phyloP scores from a whole-genome alignment of 2,113 vertebrate genomes.

The Podarcis raffonei region DNA sequence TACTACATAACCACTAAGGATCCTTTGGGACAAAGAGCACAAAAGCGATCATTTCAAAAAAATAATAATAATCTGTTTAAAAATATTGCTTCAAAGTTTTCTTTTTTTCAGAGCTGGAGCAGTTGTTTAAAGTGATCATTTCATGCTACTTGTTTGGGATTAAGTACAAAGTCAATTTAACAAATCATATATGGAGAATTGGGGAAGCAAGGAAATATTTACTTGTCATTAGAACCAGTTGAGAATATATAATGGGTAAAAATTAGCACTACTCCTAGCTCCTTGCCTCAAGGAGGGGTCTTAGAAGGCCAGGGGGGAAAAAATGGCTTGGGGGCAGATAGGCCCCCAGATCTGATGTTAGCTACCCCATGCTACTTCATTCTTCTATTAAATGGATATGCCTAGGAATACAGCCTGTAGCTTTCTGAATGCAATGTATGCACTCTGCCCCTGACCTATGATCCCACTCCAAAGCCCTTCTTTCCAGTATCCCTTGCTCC shows the following conservation, averaged over 20 bases:
- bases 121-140: not conserved
- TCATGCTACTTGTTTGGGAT: not conserved
- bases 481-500: not conserved
- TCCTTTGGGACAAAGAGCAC: conserved; percentile 65
- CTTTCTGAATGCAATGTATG: too few species aligned
- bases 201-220: not conserved
- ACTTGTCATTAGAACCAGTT: conserved; percentile 7
- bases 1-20: conserved; percentile 52
- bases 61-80: conserved; percentile 47
- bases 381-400: too few species aligned
- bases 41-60: conserved; percentile 62
- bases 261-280: not conserved
- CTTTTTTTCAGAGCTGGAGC: conserved; percentile 33
- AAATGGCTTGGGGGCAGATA: not conserved
- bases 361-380: not conserved
- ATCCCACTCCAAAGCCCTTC: not conserved
- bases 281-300: not conserved
- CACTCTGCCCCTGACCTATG: too few species aligned
- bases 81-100: conserved; percentile 60
- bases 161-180: conserved; percentile 27
- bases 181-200: conserved; percentile 2
- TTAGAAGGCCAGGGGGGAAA: not conserved
- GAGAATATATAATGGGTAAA: not conserved
- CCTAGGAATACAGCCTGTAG: too few species aligned
- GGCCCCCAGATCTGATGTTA: not conserved